Conservation (phyloP, 2,888 invertebrate genomes). For the Plusia festucae region DNA sequence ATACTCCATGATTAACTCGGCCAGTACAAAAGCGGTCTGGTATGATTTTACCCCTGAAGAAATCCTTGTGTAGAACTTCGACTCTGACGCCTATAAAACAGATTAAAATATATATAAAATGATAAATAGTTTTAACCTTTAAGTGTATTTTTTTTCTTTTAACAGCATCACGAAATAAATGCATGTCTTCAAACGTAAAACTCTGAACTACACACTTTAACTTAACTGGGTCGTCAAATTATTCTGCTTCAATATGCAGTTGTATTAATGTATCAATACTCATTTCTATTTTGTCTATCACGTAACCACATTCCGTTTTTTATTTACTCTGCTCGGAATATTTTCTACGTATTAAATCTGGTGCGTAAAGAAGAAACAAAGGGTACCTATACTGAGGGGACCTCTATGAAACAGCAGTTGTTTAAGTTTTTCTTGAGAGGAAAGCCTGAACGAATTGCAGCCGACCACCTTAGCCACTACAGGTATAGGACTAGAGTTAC, state of each 20-base stretch:
- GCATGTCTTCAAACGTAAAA: too few species aligned
- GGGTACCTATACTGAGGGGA: slow-evolving; percentile 55
- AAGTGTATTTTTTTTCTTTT: too few species aligned
- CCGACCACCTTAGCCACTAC: slow-evolving; percentile 28
- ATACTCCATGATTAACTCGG: background rate
- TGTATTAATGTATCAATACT: background rate
- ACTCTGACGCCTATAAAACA: background rate
- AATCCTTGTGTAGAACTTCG: background rate
- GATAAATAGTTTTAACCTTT: too few species aligned
- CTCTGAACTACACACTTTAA: too few species aligned
- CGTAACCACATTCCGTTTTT: too few species aligned
- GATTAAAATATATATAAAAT: background rate
- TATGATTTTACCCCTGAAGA: background rate
- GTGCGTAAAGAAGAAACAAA: background rate
- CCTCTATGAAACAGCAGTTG: slow-evolving; percentile 39
- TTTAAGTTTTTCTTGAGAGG: slow-evolving; percentile 43
- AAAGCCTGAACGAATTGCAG: slow-evolving; percentile 21
- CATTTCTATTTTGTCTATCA: too few species aligned
- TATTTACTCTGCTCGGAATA: too few species aligned
- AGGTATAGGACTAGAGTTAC: background rate
- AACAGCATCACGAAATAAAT: too few species aligned
- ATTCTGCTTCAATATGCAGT: too few species aligned
- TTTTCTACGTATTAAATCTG: background rate
- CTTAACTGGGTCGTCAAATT: too few species aligned
- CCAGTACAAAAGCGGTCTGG: background rate